phyloP scores from a whole-genome alignment of 2,797 vertebrate species.

The Cossypha polioptera region DNA sequence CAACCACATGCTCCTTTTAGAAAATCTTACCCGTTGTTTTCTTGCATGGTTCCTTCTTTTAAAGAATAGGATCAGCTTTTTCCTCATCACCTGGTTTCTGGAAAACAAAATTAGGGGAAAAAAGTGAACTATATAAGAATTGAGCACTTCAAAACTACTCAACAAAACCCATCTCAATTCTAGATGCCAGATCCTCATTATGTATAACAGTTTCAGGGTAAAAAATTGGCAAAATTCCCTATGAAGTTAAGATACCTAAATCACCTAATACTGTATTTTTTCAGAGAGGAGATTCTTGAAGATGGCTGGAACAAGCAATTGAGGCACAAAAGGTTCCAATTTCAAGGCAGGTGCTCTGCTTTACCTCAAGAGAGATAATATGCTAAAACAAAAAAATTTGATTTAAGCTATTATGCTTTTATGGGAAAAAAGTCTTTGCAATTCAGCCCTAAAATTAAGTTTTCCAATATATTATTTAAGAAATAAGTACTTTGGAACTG shows the following conservation, averaged over 20 bases:
- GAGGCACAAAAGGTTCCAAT: background rate
- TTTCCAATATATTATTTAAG: background rate
- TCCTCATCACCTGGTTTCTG: constrained; percentile 99
- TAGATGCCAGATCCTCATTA: background rate
- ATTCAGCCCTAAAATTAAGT: background rate
- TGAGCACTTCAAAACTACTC: background rate
- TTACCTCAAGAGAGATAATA: background rate
- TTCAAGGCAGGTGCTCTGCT: background rate
- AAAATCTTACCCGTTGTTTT: constrained; percentile 92
- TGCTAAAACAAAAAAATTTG: background rate
- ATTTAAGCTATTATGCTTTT: background rate
- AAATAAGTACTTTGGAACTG: background rate
- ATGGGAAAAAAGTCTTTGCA: background rate
- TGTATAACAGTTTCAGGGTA: background rate
- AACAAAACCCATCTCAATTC: background rate
- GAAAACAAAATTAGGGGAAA: constrained; percentile 17
- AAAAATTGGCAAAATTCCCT: background rate
- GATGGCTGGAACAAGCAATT: background rate
- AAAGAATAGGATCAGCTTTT: constrained; percentile 98
- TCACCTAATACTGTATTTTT: background rate
- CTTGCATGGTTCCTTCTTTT: constrained; percentile 98
- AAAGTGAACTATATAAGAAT: background rate
- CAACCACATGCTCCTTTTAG: background rate
- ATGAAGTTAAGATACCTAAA: background rate
- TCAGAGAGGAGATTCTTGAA: background rate